Base-by-base conservation (phyloP, 2,888 invertebrate genomes). In the Chrysolina americana region DNA sequence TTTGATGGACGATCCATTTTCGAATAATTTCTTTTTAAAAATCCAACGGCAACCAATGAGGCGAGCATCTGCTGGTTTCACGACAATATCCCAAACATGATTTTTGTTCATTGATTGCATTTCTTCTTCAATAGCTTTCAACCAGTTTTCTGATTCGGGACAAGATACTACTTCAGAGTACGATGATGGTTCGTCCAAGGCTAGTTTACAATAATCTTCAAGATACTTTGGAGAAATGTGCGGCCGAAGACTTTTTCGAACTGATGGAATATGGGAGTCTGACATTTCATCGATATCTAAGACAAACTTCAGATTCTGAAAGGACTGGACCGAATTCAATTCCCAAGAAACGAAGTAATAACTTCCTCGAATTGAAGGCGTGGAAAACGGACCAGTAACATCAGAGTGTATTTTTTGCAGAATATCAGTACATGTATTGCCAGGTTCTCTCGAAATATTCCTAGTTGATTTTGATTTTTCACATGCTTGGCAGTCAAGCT, bases 401-500 rank as follows among this genome's bases (percentile, higher is more conserved):
- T 56, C 56, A 2, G 56, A 56, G n/a, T 56, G 56, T 1, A 56
- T 56, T 56, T 56, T 56, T 17, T 56, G 19, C 21, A 56, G 17
- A n/a, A 56, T 56, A 56, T 56, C 21, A n/a, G 17, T n/a, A 28
- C 64, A 64, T 3, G 64, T 64, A 17, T n/a, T 64, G 10, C 21
- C 64, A 21, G 17, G 41, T 41, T 64, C 64, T 64, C 15, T 21
- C 13, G 41, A 9, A 11, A 64, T 64, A 15, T 64, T 64, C 36
- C 41, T 36, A 15, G 64, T 41, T 17, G 17, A 15, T 17, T 64
- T 36, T 5, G 64, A 64, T 64, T 2, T 64, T 17, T 64, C 41
- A 64, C 23, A 64, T 19, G 21, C 64, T 64, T 41, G 9, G n/a
- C 56, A 56, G 56, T 56, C 56, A 5, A 56, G 13, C n/a, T n/a